phyloP scores from a whole-genome alignment of 2,888 invertebrate genomes.

The Zelleria hepariella region DNA sequence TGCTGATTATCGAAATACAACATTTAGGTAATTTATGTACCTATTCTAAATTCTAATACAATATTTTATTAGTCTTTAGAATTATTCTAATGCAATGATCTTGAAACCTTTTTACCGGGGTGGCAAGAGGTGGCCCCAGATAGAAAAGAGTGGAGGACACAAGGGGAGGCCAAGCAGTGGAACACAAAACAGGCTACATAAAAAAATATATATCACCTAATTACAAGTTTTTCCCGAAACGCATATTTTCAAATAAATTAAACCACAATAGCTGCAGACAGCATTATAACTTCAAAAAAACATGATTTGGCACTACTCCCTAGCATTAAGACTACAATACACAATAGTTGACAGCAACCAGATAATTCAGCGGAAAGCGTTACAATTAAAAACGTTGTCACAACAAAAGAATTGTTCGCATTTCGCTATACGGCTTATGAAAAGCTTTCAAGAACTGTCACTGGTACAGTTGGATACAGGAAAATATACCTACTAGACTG shows the following conservation, averaged over 20 bases:
- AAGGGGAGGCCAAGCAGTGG: no score
- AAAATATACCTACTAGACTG: not conserved
- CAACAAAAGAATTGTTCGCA: not conserved
- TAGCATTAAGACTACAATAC: not conserved
- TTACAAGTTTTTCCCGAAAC: not conserved
- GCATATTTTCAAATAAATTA: not conserved
- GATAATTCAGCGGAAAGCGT: not conserved
- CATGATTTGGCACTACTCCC: not conserved
- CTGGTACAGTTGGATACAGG: not conserved
- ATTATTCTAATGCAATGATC: no score
- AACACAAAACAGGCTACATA: no score
- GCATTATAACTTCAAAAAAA: not conserved
- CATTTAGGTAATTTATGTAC: no score
- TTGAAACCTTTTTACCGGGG: no score
- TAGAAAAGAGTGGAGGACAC: no score
- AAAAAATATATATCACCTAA: no score
- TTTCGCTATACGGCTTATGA: not conserved
- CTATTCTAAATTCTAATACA: no score
- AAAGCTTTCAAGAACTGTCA: not conserved
- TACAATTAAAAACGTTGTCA: constrained; percentile 1
- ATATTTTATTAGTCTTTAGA: no score
- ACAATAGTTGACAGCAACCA: not conserved
- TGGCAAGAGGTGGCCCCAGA: no score
- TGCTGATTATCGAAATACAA: no score
- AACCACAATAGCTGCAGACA: not conserved